These are phyloP conservation scores for Hylaeus volcanicus DNA, from an alignment of 1,140 invertebrate genomes.

Conservation along the genomic window DNA sequence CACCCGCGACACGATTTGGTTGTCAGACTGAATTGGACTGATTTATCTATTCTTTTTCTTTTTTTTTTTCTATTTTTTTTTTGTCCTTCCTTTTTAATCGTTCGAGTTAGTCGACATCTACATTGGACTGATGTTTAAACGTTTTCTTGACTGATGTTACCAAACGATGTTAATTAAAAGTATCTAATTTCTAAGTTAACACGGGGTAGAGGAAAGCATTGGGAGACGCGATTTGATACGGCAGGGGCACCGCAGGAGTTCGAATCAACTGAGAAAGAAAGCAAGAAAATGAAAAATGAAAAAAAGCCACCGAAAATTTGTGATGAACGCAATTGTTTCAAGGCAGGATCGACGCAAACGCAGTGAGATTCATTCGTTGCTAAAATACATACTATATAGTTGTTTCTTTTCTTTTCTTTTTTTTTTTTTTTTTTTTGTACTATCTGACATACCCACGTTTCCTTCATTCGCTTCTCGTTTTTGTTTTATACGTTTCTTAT, in stretches of 20 bases:
- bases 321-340: constrained; percentile 50
- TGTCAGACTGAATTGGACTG: constrained; percentile 78
- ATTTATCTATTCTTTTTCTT: constrained; percentile 65
- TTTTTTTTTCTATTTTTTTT: constrained; percentile 33
- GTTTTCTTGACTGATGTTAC: constrained; percentile 80
- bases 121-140: constrained; percentile 80
- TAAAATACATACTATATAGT: no score
- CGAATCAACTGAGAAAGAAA: constrained; percentile 39
- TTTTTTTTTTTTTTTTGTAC: constrained; percentile 2
- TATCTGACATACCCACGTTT: constrained; percentile 27
- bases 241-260: constrained; percentile 66
- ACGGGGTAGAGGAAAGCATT: constrained; percentile 30
- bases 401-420: no score
- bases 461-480: constrained; percentile 70
- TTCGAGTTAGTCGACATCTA: constrained; percentile 74
- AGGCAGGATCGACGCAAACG: constrained; percentile 8
- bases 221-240: constrained; percentile 59
- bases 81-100: constrained; percentile 54
- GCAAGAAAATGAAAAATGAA: not conserved
- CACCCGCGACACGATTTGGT: constrained; percentile 61
- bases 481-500: constrained; percentile 55
- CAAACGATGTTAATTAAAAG: constrained; percentile 78
- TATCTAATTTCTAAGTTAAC: constrained; percentile 80
- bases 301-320: not conserved
- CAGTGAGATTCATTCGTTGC: constrained; percentile 15